Evolutionary conservation across 2,888 invertebrate genomes (phyloP).

Genomic region (Stenodera caucasica): DNA sequence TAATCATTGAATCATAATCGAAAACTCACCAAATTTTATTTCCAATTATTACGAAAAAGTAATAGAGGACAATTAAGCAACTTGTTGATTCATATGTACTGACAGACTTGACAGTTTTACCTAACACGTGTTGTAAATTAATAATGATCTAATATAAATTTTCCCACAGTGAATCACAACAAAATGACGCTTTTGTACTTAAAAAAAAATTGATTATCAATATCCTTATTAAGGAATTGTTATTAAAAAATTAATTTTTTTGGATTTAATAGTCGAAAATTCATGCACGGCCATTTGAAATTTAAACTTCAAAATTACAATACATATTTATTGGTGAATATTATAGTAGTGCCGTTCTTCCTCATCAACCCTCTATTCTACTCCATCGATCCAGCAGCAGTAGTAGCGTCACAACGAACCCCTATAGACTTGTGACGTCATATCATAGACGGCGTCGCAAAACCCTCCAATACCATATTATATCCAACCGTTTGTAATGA

Average conservation of each 20-base stretch:
- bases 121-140: slow-evolving; percentile 3
- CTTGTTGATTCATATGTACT: slow-evolving; percentile 5
- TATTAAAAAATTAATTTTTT: too few species aligned
- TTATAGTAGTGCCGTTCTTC: neutral
- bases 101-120: neutral
- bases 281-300: too few species aligned
- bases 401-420: neutral
- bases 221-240: too few species aligned
- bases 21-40: neutral
- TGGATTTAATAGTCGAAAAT: too few species aligned
- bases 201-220: too few species aligned
- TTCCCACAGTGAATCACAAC: too few species aligned
- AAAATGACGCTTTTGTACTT: too few species aligned
- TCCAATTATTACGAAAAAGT: neutral
- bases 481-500: too few species aligned
- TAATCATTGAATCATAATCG: neutral
- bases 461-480: too few species aligned
- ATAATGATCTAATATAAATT: too few species aligned
- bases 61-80: neutral
- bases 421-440: slow-evolving; percentile 35
- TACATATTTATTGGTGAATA: neutral
- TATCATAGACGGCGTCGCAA: slow-evolving; percentile 36
- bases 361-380: slow-evolving; percentile 13
- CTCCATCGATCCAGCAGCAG: slow-evolving; percentile 32
- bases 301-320: neutral